Base-by-base conservation (phyloP, 1,140 invertebrate genomes). In the Drosophila kepulauana region DNA sequence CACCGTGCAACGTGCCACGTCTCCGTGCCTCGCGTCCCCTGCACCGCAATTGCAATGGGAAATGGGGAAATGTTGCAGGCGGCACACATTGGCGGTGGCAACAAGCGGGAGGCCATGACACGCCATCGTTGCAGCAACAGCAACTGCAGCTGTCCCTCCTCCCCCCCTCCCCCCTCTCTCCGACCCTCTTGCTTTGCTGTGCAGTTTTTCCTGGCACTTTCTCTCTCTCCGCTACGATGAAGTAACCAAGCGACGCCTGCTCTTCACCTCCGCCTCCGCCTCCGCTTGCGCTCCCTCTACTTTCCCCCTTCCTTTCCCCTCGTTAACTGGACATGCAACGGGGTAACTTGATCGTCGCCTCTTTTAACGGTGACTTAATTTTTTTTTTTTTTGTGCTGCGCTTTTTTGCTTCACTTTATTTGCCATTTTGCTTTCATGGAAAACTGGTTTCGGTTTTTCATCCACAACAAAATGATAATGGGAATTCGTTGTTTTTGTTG, bases 151-250 rank as follows among this genome's bases (percentile, higher is more conserved):
- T 48, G 65, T 16, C n/a, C 11, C 15, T 5, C 7, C 30, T n/a
- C 51, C 2, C 30, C 28, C 10, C n/a, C 0, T 11, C 10, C 25
- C 25, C 46, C 77, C 62, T 28, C n/a, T n/a, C 20, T 3, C 2
- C 11, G 15, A 25, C 20, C 20, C 20, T 25, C 20, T 25, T 25
- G 20, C 20, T 3, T 25, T 25, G 20, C 35, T 13, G 57, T 56
- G 61, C 48, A 66, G 84, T 84, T 87, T 87, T 87, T 87, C 84
- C 84, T 87, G 77, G 41, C 81, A 87, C 84, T 87, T 87, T 87
- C 84, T 88, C 84, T 82, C 84, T 81, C 76, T 75, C 15, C 59
- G 57, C 48, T 46, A 41, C 84, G 79, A 87, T 86, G 82, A 88
- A 88, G 82, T 86, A 86, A 86, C 41, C 41, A n/a, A 43, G 79